phyloP scores from a whole-genome alignment of 2,797 vertebrate species.

The Hoplostethus atlanticus region DNA sequence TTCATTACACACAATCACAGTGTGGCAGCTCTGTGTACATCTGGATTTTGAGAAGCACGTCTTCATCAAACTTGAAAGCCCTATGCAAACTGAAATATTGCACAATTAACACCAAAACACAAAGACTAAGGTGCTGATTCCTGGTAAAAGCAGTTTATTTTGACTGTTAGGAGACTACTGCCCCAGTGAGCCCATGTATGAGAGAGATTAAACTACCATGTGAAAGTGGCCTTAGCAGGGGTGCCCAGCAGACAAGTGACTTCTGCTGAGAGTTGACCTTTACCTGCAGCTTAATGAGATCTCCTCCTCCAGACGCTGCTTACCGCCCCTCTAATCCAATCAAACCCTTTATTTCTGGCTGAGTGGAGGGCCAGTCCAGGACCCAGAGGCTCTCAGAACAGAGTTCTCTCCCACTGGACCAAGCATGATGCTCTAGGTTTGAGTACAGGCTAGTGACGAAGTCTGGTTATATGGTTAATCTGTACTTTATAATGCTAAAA shows the following conservation, averaged over 20 bases:
- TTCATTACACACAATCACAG: neutral
- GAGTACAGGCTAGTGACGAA: neutral
- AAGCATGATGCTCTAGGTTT: neutral
- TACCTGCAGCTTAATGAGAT: constrained; percentile 74
- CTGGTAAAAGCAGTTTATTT: neutral
- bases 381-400: constrained; percentile 5
- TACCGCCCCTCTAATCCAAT: constrained; percentile 68
- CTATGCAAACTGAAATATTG: too few species aligned
- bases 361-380: constrained; percentile 51
- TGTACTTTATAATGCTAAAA: neutral
- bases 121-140: neutral
- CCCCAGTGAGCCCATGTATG: constrained; percentile 1
- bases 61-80: neutral
- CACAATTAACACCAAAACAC: neutral
- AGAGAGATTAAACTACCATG: constrained; percentile 8
- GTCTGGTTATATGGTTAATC: neutral
- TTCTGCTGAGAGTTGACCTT: constrained; percentile 71
- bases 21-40: neutral
- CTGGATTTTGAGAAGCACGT: neutral
- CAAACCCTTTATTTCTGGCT: constrained; percentile 78
- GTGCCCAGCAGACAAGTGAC: constrained; percentile 39
- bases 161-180: neutral
- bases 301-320: constrained; percentile 30
- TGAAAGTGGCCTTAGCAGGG: constrained; percentile 20
- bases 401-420: constrained; percentile 3